Conservation (phyloP, 2,888 invertebrate genomes). For the Caenorhabditis sinica region DNA sequence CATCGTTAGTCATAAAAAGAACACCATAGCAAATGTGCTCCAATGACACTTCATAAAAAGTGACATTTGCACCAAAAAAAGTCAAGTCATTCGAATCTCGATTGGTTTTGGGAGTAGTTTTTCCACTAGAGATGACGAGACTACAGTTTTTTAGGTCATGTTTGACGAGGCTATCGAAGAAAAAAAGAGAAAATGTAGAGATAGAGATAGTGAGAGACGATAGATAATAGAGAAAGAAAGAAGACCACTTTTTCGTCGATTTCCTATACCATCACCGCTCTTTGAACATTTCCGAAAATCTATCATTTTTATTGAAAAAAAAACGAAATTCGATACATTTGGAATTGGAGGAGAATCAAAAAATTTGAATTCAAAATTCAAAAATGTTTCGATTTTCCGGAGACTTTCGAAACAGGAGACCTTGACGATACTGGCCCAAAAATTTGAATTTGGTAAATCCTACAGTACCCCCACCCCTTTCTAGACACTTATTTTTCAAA, state of each 20-base stretch:
- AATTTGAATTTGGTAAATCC: too few relatives aligned
- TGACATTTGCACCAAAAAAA: not conserved
- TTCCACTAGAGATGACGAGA: slow-evolving; percentile 1
- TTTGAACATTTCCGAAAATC: not conserved
- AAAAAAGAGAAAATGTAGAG: not conserved
- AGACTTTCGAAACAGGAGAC: too few relatives aligned
- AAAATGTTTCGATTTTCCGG: too few relatives aligned
- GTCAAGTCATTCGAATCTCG: too few relatives aligned
- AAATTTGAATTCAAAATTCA: too few relatives aligned
- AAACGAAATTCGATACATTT: too few relatives aligned
- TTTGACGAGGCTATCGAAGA: slow-evolving; percentile 41
- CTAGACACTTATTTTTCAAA: too few relatives aligned
- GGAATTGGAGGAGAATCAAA: too few relatives aligned
- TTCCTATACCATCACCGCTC: slow-evolving; percentile 2
- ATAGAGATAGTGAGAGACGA: slow-evolving; percentile 1
- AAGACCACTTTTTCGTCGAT: slow-evolving; percentile 22
- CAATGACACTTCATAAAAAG: not conserved
- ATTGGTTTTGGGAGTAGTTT: slow-evolving; percentile 5
- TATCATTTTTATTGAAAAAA: not conserved
- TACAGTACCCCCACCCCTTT: too few relatives aligned
- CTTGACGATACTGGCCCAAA: too few relatives aligned
- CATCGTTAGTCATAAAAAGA: not conserved
- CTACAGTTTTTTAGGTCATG: slow-evolving; percentile 56
- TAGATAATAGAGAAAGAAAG: slow-evolving; percentile 2
- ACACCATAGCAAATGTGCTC: not conserved